Conservation (phyloP, 2,888 invertebrate species). For the Plebejus melissa region DNA sequence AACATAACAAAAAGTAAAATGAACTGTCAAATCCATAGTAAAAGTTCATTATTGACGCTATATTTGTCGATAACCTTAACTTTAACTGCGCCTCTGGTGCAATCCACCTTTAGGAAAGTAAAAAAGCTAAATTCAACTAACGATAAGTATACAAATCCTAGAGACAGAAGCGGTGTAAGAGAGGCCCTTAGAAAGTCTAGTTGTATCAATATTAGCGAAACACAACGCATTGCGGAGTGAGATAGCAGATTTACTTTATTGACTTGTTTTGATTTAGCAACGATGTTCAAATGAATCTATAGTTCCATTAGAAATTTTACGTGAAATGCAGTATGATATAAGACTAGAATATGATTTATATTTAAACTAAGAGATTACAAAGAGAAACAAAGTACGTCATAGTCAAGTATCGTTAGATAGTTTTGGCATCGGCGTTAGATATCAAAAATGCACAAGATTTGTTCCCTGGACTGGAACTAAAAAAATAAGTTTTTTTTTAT, state of each 20-base stretch:
- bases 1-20: no score
- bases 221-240: constrained; percentile 52
- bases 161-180: constrained; percentile 43
- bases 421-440: no score
- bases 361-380: background rate
- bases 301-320: constrained; percentile 27
- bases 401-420: no score
- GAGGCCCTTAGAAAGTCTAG: constrained; percentile 40
- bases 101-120: no score
- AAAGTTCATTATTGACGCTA: no score
- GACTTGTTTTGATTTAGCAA: constrained; percentile 46
- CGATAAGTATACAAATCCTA: background rate
- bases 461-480: no score
- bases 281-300: constrained; percentile 40
- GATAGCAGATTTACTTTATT: constrained; percentile 56
- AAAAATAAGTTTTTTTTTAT: no score
- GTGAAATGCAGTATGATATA: constrained; percentile 5
- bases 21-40: no score
- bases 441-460: no score
- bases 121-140: background rate
- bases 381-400: no score
- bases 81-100: no score
- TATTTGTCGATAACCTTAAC: no score
- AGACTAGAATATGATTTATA: background rate
- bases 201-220: constrained; percentile 61